Evolutionary conservation across 1,140 invertebrate genomes (phyloP), one percentile per base, ranked within the genome.

Genomic region (Drosophila ambigua): DNA sequence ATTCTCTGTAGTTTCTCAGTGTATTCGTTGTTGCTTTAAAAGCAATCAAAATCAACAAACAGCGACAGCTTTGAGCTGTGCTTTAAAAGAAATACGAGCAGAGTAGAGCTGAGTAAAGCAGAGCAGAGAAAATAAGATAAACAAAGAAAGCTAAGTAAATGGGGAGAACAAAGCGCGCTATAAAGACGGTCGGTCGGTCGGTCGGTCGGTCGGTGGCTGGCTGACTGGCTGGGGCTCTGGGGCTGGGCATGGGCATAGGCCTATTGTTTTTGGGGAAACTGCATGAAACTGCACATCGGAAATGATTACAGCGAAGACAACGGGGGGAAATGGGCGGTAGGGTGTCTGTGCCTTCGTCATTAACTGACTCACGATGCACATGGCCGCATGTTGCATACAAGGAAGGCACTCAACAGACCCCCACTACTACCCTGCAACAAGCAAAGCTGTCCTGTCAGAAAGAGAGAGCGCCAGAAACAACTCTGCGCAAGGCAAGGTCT

Each of bases 381-480:
- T 84, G 71, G 78, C 71, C 82, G 83, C 83, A 78, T 87, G 82
- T 82, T 87, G 82, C 82, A 88, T 77, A 66, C 71, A 82, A 58
- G 64, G 51, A 16, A 11, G 35, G 35, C 11, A 39, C 35, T 13
- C 11, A 39, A 39, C 11, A 13, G 35, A 35, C 58, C 52, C 26
- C 63, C 39, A 28, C 15, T 15, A 15, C 50, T 5, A 31, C 51
- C 28, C 16, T 28, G 24, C 48, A 23, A 24, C 4, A 11, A 5
- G 52, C 50, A 24, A 15, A 28, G 50, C 50, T 52, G 72, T 84
- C 77, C 77, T 85, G 67, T 46, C 48, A 44, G 31, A 60, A 44
- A 48, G 44, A 35, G 57, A 45, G 50, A 44, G 60, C 11, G 16
- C 23, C 7, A 54, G 45, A 51, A 46, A 31, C 31, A 31, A 31